Conservation (phyloP, 2,113 vertebrate genomes). For the Scomber scombrus region DNA sequence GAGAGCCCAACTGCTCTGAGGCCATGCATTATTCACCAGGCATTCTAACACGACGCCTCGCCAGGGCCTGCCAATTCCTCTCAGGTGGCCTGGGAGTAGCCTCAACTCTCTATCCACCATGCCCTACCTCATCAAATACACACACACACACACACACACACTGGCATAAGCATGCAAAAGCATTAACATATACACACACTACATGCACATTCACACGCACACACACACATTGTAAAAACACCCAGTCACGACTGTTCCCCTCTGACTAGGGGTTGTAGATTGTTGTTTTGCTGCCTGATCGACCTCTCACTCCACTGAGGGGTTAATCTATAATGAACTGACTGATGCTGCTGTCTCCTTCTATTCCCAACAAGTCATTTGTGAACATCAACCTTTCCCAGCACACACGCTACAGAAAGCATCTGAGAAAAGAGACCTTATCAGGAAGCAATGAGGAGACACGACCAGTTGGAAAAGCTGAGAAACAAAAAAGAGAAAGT, state of each 20-base stretch:
- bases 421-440: neutral
- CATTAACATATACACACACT: slow-evolving; percentile 12
- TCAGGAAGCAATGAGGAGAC: neutral
- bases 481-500: neutral
- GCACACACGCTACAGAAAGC: slow-evolving; percentile 34
- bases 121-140: slow-evolving; percentile 21
- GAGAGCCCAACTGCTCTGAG: slow-evolving; percentile 84
- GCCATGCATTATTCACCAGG: slow-evolving; percentile 90
- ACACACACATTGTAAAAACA: neutral
- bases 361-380: slow-evolving; percentile 66
- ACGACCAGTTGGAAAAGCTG: neutral
- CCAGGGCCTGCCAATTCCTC: slow-evolving; percentile 77
- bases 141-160: slow-evolving; percentile 11
- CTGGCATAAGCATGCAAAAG: neutral
- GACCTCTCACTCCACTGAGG: slow-evolving; percentile 50
- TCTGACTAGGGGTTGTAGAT: slow-evolving; percentile 42
- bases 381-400: slow-evolving; percentile 53
- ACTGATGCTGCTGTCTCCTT: slow-evolving; percentile 54
- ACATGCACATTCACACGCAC: neutral
- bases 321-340: slow-evolving; percentile 76
- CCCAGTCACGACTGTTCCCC: neutral
- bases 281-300: slow-evolving; percentile 61
- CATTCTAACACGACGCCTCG: slow-evolving; percentile 76
- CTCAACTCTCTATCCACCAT: slow-evolving; percentile 50
- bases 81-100: slow-evolving; percentile 80